Conservation (phyloP, 2,113 vertebrate genomes). For the Phainopepla nitens region DNA sequence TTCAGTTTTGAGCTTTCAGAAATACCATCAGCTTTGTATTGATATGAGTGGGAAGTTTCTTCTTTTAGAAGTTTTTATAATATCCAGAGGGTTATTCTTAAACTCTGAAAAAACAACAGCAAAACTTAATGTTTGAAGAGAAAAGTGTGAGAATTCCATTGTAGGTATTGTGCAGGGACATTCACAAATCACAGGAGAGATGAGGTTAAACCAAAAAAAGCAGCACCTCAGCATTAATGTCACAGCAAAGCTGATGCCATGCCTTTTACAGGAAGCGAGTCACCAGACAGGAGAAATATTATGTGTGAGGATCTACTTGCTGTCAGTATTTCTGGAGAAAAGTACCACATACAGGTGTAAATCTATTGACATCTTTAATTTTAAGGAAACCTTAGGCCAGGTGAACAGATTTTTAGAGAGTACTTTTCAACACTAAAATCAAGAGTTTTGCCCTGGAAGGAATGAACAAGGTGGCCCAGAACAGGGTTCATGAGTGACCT, state of each 20-base stretch:
- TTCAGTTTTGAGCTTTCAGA: neutral
- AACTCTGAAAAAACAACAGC: neutral
- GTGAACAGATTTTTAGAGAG: neutral
- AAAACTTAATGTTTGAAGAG: neutral
- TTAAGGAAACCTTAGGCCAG: neutral
- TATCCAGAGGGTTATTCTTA: neutral
- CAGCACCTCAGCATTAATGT: neutral
- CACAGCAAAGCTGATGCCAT: neutral
- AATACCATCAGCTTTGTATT: neutral
- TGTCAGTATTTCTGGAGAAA: neutral
- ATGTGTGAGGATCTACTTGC: neutral
- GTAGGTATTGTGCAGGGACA: neutral
- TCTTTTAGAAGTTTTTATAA: neutral
- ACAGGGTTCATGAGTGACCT: neutral
- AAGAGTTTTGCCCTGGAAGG: neutral
- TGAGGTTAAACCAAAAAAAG: neutral
- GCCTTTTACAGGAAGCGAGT: neutral
- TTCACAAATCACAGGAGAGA: neutral
- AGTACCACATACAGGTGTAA: accelerated
- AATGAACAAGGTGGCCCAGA: neutral
- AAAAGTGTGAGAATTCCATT: neutral
- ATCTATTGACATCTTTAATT: neutral
- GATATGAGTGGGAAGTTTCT: neutral
- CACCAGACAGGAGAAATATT: neutral
- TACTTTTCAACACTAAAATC: neutral